Evolutionary conservation across 2,113 vertebrate genomes (phyloP), one percentile per base, ranked within the genome.

Genomic region (Pygoscelis adeliae): DNA sequence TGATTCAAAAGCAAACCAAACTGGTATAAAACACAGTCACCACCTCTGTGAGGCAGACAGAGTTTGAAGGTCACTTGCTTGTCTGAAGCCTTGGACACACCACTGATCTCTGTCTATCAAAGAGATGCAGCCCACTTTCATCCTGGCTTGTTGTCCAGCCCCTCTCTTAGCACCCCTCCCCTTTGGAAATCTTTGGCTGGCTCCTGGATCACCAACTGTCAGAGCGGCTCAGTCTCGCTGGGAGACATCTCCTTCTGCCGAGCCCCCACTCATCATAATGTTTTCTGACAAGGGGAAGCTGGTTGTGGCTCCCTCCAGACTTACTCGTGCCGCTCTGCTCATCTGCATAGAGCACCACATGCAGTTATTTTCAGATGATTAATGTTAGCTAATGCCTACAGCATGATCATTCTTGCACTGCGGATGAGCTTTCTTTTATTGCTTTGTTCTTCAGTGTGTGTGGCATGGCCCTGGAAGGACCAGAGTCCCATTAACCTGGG

Each of bases 241-340:
- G 30, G 52, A 91, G 47, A 72, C 20, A 9, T 14, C 50, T 90
- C 67, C 27, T 89, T 47, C 29, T 1, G 7, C 76, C 5, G 5
- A 83, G 69, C 9, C 34, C 44, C 52, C 1, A 5, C 62, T 89
- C 58, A 38, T 23, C 0, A 0, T 91, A 79, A 90, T 84, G 23
- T 19, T 79, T 95, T 85, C 70, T 95, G 91, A 83, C 52, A 82
- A 65, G 38, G 15, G 61, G 38, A 87, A 91, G 49, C 65, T 95
- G 89, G 49, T 42, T 40, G 44, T 66, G 25, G 74, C n/a, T 96
- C 67, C 46, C 36, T 92, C 20, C 13, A 25, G 63, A 26, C 36
- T 63, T 46, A 44, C 17, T 30, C 53, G n/a, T 25, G 53, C 32
- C 0, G 0, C 55, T 56, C 44, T 55, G 53, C 29, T 62, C 3